Evolutionary conservation across 2,888 invertebrate genomes (phyloP).

Genomic region (Synergus japonicus): DNA sequence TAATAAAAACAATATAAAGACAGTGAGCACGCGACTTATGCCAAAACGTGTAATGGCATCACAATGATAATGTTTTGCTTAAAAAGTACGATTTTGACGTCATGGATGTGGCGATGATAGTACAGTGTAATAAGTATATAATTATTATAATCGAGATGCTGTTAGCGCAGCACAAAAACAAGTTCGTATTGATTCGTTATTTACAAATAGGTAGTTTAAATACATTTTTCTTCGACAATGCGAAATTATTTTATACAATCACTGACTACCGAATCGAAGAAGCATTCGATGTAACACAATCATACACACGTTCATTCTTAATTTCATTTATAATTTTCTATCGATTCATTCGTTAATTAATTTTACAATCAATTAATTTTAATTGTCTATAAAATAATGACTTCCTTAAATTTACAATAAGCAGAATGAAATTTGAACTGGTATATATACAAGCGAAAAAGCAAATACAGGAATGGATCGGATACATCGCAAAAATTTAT

Average conservation of each 20-base stretch:
- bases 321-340: neutral
- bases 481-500: neutral
- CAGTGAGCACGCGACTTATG: constrained; percentile 55
- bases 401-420: constrained; percentile 3
- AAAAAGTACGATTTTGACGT: constrained; percentile 59
- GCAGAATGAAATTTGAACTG: constrained; percentile 11
- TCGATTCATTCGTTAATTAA: neutral
- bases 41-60: constrained; percentile 68
- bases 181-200: constrained; percentile 44
- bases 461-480: constrained; percentile 8
- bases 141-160: constrained; percentile 61
- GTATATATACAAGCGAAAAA: constrained; percentile 29
- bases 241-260: constrained; percentile 43
- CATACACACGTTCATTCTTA: neutral
- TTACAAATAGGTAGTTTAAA: constrained; percentile 36
- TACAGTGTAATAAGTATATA: constrained; percentile 60
- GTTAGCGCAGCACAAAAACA: constrained; percentile 65
- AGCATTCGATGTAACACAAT: neutral
- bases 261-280: constrained; percentile 24
- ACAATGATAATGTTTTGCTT: constrained; percentile 64
- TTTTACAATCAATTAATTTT: constrained; percentile 24
- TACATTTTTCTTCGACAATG: constrained; percentile 42
- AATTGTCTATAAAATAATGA: constrained; percentile 18
- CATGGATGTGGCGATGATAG: constrained; percentile 54
- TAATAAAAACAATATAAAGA: constrained; percentile 66